Percentiles rank a stretch among this genome's conserved stretches.
Evolutionary conservation across 2,888 invertebrate genomes (phyloP).

Genomic region (Synergus umbraculus): DNA sequence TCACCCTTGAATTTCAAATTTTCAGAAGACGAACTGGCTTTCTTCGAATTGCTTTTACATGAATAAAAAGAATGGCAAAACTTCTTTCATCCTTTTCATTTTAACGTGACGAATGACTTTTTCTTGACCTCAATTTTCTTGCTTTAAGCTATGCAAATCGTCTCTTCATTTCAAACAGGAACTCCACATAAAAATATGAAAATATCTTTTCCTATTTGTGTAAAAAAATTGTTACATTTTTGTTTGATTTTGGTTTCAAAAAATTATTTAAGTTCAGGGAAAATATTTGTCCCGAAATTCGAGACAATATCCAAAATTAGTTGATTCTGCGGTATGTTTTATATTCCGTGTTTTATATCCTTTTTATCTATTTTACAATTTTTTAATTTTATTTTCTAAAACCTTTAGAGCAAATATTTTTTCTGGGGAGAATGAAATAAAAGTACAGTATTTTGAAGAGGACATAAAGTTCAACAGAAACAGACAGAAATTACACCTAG

Average conservation of each 20-base stretch:
- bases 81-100: not conserved
- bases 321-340: too few species aligned
- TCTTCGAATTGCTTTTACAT: not conserved
- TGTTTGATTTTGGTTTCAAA: too few species aligned
- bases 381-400: not conserved
- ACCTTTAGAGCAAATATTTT: not conserved
- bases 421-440: too few species aligned
- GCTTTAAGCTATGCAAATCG: not conserved
- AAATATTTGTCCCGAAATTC: too few species aligned
- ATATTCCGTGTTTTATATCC: too few species aligned
- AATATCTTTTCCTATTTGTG: not conserved
- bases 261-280: too few species aligned
- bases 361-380: too few species aligned
- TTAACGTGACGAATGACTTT: not conserved
- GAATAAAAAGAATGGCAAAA: not conserved
- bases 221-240: not conserved
- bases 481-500: too few species aligned
- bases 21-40: not conserved
- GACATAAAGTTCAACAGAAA: not conserved
- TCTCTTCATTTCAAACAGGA: not conserved
- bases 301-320: too few species aligned
- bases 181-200: not conserved
- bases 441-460: not conserved
- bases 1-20: constrained; percentile 4
- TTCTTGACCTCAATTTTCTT: not conserved